phyloP scores from a whole-genome alignment of 2,888 invertebrate genomes.

The Leistus spinibarbis region DNA sequence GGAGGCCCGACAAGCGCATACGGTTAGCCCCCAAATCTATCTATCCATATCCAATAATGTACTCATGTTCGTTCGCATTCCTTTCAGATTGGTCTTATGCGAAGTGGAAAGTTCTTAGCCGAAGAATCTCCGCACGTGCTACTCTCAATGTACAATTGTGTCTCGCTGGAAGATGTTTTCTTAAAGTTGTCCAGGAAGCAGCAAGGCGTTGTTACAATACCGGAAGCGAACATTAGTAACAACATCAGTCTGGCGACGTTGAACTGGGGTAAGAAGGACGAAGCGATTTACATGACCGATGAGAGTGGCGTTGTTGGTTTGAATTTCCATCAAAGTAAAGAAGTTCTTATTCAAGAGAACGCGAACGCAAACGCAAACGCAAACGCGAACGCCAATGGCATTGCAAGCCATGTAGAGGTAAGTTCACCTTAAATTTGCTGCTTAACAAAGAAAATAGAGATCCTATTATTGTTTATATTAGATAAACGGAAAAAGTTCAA shows the following conservation, averaged over 20 bases:
- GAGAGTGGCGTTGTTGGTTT: conserved; percentile 87
- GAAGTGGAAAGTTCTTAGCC: conserved; percentile 87
- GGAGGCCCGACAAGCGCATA: conserved; percentile 89
- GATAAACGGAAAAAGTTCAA: conserved; percentile 32
- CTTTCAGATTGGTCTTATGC: conserved; percentile 89
- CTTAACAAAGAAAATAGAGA: too few species aligned
- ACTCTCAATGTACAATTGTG: conserved; percentile 81
- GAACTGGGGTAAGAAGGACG: conserved; percentile 82
- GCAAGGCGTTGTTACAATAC: conserved; percentile 49
- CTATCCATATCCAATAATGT: neutral
- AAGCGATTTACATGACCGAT: conserved; percentile 82
- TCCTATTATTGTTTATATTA: conserved; percentile 8
- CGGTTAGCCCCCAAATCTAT: conserved; percentile 67
- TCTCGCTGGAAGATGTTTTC: conserved; percentile 90
- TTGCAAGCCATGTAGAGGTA: conserved; percentile 63
- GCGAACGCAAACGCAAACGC: too few species aligned
- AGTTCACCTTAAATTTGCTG: too few species aligned
- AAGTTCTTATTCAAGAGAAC: conserved; percentile 78
- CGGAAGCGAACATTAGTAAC: conserved; percentile 70
- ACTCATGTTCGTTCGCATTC: neutral
- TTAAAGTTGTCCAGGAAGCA: conserved; percentile 85
- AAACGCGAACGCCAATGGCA: conserved; percentile 55
- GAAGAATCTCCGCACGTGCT: conserved; percentile 88
- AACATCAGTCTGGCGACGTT: conserved; percentile 81
- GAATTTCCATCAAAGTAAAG: conserved; percentile 91